Conservation (phyloP, 1,140 invertebrate genomes). For the Meloidogyne exigua region DNA sequence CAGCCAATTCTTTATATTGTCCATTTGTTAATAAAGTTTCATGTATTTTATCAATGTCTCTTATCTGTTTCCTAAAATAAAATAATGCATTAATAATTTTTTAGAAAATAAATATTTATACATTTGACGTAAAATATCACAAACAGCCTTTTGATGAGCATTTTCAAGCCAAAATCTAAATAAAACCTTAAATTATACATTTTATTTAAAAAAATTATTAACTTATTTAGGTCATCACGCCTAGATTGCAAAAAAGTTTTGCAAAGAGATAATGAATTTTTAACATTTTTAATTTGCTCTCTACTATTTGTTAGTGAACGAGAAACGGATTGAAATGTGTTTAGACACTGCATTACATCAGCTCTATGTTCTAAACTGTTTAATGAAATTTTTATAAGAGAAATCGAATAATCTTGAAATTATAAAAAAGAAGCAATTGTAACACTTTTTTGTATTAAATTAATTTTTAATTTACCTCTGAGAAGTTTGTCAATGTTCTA, state of each 20-base stretch:
- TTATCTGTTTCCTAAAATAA: slow-evolving; percentile 56
- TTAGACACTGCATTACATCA: slow-evolving; percentile 82
- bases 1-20: slow-evolving; percentile 51
- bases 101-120: slow-evolving; percentile 39
- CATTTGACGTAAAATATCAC: slow-evolving; percentile 57
- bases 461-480: too few species aligned
- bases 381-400: background rate
- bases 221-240: slow-evolving; percentile 83
- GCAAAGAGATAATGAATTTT: slow-evolving; percentile 83
- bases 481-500: slow-evolving; percentile 78
- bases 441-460: too few species aligned
- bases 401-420: background rate
- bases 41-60: slow-evolving; percentile 52
- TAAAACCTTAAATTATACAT: background rate
- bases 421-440: too few species aligned
- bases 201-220: slow-evolving; percentile 68
- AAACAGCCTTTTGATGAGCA: slow-evolving; percentile 53
- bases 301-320: slow-evolving; percentile 70
- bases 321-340: slow-evolving; percentile 79
- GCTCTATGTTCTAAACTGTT: slow-evolving; percentile 73
- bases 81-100: background rate
- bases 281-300: slow-evolving; percentile 78
- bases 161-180: slow-evolving; percentile 60
- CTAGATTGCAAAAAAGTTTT: slow-evolving; percentile 84
- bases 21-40: slow-evolving; percentile 42